Base-by-base conservation (phyloP, 2,113 vertebrate species). In the Typhlomys cinereus region DNA sequence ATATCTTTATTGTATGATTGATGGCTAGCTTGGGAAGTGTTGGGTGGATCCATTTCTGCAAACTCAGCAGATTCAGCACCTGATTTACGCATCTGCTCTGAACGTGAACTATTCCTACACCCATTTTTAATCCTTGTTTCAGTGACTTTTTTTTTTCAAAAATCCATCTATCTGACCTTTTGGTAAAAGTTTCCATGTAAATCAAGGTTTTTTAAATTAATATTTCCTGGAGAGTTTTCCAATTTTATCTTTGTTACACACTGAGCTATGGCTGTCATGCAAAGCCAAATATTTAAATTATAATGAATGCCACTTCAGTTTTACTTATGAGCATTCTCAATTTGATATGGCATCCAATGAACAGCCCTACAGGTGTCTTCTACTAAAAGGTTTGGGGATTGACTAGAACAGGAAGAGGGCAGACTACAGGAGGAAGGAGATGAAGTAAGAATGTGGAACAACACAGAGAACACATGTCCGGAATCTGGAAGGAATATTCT, bases 1-100 rank as follows among this genome's bases (percentile, higher is more conserved):
- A 18, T 81, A 91, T 96, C 90, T 96, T 96, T 89, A 89, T 7
- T 31, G 39, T 7, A 8, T 93, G 92, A 96, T 76, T 86, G 95
- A 94, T 92, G 96, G 89, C 80, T 92, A 73, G 86, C 95, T 95
- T 83, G 91, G 74, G 61, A 75, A 95, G 64, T 64, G 48, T 21
- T 91, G 76, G 93, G 36, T 48, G 41, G 46, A 93, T 74, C 71
- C 92, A 79, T 95, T 96, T 97, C 87, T 97, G 94, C 96, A 79
- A 93, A 97, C 78, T 94, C 57, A 95, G 7, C 73, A 85, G 79
- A 91, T 93, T 93, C 50, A 36, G 75, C 67, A 67, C 62, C 71
- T 92, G 80, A 93, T 34, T 50, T 52, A 80, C 57, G 25, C 36
- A 69, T 61, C 81, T 92, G 76, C 57, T 74, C 62, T 34, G 80